Conservation (phyloP, 2,888 invertebrate genomes). For the Epirrita christyi region DNA sequence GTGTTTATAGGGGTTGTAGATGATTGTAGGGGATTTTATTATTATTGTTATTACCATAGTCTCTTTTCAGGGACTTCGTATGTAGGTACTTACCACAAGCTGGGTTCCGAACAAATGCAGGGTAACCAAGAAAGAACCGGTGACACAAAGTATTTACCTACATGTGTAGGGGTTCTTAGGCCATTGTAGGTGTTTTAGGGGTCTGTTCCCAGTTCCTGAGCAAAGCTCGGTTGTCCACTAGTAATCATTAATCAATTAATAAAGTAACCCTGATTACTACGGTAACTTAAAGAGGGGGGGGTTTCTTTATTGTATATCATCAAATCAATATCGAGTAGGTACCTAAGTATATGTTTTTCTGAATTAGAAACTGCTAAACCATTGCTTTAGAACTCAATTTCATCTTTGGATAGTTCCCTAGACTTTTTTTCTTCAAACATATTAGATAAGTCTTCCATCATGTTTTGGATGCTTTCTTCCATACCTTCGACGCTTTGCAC, state of each 20-base stretch:
- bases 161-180: too few relatives aligned
- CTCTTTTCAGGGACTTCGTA: too few relatives aligned
- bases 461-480: slow-evolving; percentile 36
- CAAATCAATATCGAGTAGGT: not conserved
- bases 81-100: too few relatives aligned
- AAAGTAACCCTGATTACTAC: slow-evolving; percentile 26
- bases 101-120: too few relatives aligned
- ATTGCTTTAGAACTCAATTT: slow-evolving; percentile 12
- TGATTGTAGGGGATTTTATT: too few relatives aligned
- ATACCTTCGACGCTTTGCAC: slow-evolving; percentile 46
- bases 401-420: slow-evolving; percentile 10
- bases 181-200: too few relatives aligned
- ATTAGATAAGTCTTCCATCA: slow-evolving; percentile 12
- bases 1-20: too few relatives aligned
- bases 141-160: too few relatives aligned
- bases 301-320: slow-evolving; percentile 6
- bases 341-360: not conserved
- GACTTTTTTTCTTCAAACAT: slow-evolving; percentile 22
- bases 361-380: not conserved
- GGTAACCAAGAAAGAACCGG: too few relatives aligned
- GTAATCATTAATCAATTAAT: slow-evolving; percentile 23
- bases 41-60: too few relatives aligned
- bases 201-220: too few relatives aligned
- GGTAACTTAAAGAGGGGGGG: slow-evolving; percentile 11
- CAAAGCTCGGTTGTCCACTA: too few relatives aligned